Percentiles rank a stretch among this genome's conserved stretches.
phyloP scores from a whole-genome alignment of 2,113 vertebrate species.

The Caranx melampygus region DNA sequence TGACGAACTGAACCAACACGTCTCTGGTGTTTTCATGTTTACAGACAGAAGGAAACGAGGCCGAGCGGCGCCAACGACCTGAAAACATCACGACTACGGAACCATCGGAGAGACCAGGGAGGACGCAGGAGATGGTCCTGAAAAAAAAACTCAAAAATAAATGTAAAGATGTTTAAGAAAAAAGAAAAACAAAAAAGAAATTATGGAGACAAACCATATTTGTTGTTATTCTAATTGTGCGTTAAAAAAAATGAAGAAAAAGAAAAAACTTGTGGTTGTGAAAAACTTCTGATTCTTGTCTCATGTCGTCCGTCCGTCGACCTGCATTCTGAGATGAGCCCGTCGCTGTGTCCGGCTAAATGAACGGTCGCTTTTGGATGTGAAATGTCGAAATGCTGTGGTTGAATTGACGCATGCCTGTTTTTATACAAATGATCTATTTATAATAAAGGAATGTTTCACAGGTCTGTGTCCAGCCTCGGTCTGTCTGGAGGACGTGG shows the following conservation, averaged over 20 bases:
- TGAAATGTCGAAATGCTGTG: constrained; percentile 92
- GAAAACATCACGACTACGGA: background rate
- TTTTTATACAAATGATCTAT: constrained; percentile 99
- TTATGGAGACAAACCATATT: constrained; percentile 88
- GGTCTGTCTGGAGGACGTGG: constrained; percentile 68
- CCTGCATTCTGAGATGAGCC: constrained; percentile 89
- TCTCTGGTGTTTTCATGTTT: constrained; percentile 60
- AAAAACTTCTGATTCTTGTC: constrained; percentile 91
- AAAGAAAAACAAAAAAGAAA: constrained; percentile 67
- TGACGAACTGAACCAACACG: constrained; percentile 29
- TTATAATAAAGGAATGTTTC: constrained; percentile 99
- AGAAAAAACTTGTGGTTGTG: constrained; percentile 89
- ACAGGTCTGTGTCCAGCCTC: constrained; percentile 89
- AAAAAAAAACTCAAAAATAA: constrained; percentile 48
- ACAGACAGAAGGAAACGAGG: constrained; percentile 43
- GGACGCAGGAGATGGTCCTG: background rate
- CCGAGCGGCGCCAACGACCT: constrained; percentile 43
- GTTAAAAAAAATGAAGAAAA: constrained; percentile 60
- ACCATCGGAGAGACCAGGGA: background rate
- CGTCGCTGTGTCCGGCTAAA: constrained; percentile 90
- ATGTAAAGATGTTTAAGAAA: background rate
- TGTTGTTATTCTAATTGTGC: constrained; percentile 94
- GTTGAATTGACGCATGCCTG: constrained; percentile 91
- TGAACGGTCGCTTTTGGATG: constrained; percentile 89
- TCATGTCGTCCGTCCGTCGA: constrained; percentile 88